Conservation (phyloP, 2,113 vertebrate species). For the Ochotona princeps region DNA sequence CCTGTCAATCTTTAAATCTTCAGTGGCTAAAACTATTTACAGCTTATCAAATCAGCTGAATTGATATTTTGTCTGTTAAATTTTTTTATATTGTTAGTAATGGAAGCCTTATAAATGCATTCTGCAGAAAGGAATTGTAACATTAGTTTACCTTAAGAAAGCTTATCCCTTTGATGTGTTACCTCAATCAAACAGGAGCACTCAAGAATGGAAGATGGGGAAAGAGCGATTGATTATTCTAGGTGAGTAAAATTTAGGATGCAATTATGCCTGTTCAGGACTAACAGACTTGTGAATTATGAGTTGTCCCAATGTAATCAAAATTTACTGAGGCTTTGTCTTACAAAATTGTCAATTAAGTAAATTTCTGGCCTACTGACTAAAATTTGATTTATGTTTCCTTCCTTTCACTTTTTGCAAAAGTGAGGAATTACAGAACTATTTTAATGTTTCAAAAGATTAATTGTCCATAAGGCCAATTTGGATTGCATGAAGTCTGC, state of each 20-base stretch:
- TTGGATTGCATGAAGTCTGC: constrained; percentile 71
- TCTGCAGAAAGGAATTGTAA: not conserved
- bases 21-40: not conserved
- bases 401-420: constrained; percentile 58
- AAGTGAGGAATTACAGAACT: constrained; percentile 77
- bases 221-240: not conserved
- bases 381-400: constrained; percentile 64
- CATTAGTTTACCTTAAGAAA: not conserved
- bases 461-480: constrained; percentile 77
- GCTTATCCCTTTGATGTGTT: not conserved
- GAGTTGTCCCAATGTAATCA: constrained; percentile 53
- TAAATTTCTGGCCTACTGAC: constrained; percentile 58
- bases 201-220: not conserved
- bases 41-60: not conserved
- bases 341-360: constrained; percentile 30
- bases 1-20: not conserved
- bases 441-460: constrained; percentile 76
- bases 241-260: constrained; percentile 16
- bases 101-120: not conserved
- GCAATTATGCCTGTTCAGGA: not conserved
- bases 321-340: constrained; percentile 51
- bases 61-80: no score
- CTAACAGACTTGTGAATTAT: constrained; percentile 49
- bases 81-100: not conserved
- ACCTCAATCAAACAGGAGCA: not conserved